Base-by-base conservation (phyloP, 2,797 vertebrate genomes). In the Avahi laniger region DNA sequence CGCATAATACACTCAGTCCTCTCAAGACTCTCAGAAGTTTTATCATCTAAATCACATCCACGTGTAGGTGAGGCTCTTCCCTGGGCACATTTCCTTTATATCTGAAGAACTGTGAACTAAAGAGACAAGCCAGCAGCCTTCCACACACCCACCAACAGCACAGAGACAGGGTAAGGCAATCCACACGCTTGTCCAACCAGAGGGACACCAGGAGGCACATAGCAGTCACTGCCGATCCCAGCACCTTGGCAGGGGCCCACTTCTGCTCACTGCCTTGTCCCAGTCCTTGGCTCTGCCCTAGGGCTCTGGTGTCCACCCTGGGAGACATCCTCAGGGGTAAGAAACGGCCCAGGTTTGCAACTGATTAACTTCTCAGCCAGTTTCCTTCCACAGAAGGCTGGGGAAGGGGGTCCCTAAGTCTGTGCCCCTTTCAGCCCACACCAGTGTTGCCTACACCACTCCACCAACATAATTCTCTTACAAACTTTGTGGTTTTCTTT, bases 61-160 rank as follows among this genome's bases (percentile, higher is more conserved):
- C 10, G 22, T 28, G 0, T 54, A 22, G 18, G 14, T 6, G 3
- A 46, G 10, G 14, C 28, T 87, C 35, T 14, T 82, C 35, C 28
- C 30, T 22, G 14, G 33, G 57, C 18, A 20, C 12, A 6, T 26
- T 20, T 76, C 8, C 65, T 83, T 30, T 7, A 10, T 33, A 50
- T 5, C n/a, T 35, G 9, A 78, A 86, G 43, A 43, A 24, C 57
- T 11, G 33, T 0, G 50, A 69, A 35, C 57, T 30, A 50, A 46
- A 88, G 22, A 54, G 38, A 69, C 7, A 15, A 75, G 24, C 35
- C 65, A 69, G 26, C 20, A 28, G 7, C 72, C n/a, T 46, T 46
- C 48, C 11, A 5, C 28, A 15, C 13, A 20, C 26, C 59, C 28
- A 17, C 10, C 0, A 2, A 54, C 50, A 20, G 35, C 0, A 6